Percentiles rank a stretch among this genome's conserved stretches.
Evolutionary conservation across 2,888 invertebrate species (phyloP).

Genomic region (Rapana venosa): DNA sequence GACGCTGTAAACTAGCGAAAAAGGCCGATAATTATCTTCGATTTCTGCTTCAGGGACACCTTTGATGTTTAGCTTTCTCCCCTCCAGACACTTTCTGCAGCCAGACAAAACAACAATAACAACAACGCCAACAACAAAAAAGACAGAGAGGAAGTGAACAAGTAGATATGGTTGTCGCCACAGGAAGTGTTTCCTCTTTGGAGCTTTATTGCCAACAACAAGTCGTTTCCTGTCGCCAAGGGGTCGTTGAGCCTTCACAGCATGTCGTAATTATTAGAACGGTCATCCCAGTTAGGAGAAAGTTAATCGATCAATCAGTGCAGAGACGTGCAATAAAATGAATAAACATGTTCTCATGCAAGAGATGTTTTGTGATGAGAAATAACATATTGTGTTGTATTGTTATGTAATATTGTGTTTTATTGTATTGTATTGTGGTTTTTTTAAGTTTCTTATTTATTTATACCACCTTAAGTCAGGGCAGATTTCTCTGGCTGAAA

Average conservation of each 20-base stretch:
- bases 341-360: no score
- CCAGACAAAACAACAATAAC: no score
- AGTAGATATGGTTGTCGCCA: constrained; percentile 2
- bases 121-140: not conserved
- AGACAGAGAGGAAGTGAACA: not conserved
- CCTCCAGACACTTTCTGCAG: not conserved
- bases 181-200: constrained; percentile 24
- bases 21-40: not conserved
- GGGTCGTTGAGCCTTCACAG: not conserved
- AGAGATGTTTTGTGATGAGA: no score
- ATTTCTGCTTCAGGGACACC: not conserved
- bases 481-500: no score
- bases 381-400: no score
- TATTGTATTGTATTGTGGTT: no score
- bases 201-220: constrained; percentile 28
- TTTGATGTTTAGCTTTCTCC: not conserved
- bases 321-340: no score
- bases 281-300: not conserved
- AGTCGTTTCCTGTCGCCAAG: constrained; percentile 35
- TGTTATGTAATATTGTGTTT: no score
- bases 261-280: constrained; percentile 27
- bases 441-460: no score
- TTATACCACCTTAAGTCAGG: no score
- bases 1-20: no score
- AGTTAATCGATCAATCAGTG: not conserved